A percentile compares a stretch with the other conserved stretches of the same genome.
Conservation (phyloP, 2,797 vertebrate species). For the Diceros bicornis region DNA sequence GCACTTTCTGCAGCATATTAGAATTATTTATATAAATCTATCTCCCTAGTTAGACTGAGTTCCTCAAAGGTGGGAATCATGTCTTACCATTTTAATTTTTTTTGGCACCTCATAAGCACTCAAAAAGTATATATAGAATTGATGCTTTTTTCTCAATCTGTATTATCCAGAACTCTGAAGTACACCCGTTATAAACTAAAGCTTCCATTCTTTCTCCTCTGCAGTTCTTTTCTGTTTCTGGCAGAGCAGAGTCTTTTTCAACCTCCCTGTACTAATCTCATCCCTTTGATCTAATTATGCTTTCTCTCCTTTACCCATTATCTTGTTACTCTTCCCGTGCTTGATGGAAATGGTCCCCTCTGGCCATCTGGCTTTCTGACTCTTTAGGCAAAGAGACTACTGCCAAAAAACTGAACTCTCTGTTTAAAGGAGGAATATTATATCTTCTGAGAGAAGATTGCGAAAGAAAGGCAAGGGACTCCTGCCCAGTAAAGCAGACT, state of each 20-base stretch:
- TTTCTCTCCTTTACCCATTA: slow-evolving; percentile 9
- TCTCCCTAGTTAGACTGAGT: neutral
- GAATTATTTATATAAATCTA: neutral
- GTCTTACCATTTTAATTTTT: slow-evolving; percentile 54
- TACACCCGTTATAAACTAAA: neutral
- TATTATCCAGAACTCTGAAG: neutral
- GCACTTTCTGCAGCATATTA: neutral
- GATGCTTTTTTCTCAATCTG: neutral
- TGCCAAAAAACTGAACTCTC: neutral
- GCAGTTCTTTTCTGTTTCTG: neutral
- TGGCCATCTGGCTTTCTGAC: neutral
- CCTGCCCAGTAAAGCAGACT: neutral
- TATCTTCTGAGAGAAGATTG: slow-evolving; percentile 7
- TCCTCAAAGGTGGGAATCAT: neutral
- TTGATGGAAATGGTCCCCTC: neutral
- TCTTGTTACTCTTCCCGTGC: neutral
- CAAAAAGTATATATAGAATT: neutral
- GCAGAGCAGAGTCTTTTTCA: neutral
- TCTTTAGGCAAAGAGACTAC: slow-evolving; percentile 29
- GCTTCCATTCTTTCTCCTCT: slow-evolving; percentile 19
- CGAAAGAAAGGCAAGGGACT: slow-evolving; percentile 7
- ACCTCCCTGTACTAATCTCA: neutral
- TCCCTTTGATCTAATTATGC: neutral
- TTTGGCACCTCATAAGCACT: neutral
- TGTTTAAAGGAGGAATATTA: neutral